Evolutionary conservation across 2,113 vertebrate genomes (phyloP), one percentile per base, ranked within the genome.

Genomic region (Amphilophus citrinellus): DNA sequence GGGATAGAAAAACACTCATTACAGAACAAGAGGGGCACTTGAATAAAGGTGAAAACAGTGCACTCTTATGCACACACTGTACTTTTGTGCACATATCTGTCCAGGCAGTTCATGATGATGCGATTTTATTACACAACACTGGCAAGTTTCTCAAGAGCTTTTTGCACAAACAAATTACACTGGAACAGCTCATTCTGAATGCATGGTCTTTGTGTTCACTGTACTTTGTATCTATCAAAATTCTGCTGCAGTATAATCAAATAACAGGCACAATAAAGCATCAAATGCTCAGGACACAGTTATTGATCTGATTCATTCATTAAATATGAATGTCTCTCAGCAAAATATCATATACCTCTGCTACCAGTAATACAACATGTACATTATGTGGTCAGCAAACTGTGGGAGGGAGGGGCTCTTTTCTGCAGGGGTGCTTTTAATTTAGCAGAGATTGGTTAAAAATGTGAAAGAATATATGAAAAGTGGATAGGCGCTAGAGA

Each of bases 301-400:
- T 86, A 88, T 89, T 82, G 88, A 94, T 94, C 68, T 59, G 73
- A 90, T 83, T 61, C 85, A 53, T 79, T 87, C 80, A 91, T 93
- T 86, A 92, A 93, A 86, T 87, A 93, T 89, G 79, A 24, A 93
- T 89, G 42, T 56, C 0, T 50, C 75, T 82, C 47, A 62, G 86
- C 59, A 87, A 89, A 91, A 90, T 83, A 87, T 79, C 58, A 83
- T 61, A 84, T 84, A 27, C 58, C 61, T 78, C 82, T 61, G 35
- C 65, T 53, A 63, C 56, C 20, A 62, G n/a, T 68, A 3, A 77
- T 61, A 58, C 66, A 76, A 75, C 73, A 60, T 3, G 32, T 37
- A 56, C 22, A 80, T 39, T 37, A 60, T 76, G 73, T 63, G 71
- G 65, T 87, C 83, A 87, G 83, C 66, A 84, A 39, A 82, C 27